Evolutionary conservation across 2,797 vertebrate genomes (phyloP).

Genomic region (Sebastiscus tertius): DNA sequence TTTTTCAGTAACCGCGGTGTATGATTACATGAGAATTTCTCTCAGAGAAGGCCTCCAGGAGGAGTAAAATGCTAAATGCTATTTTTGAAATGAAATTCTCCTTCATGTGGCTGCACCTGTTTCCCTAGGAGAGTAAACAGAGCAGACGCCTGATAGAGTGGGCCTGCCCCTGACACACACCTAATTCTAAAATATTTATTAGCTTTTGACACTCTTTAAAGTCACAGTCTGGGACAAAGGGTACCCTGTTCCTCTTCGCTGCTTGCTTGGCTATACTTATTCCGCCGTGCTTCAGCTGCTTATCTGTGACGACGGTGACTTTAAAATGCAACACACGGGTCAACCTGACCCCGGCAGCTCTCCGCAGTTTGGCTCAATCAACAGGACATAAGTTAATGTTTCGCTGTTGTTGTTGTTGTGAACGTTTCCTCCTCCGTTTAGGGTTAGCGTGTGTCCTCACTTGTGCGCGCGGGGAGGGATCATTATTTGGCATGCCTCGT

Average conservation of each 20-base stretch:
- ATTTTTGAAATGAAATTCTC: conserved; percentile 98
- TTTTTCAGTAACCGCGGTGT: conserved; percentile 84
- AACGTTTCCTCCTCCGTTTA: conserved; percentile 48
- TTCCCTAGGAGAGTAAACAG: conserved; percentile 91
- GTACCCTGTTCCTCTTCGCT: conserved; percentile 82
- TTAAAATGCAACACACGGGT: conserved; percentile 49
- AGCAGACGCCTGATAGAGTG: conserved; percentile 92
- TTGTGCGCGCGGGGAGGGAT: conserved; percentile 49
- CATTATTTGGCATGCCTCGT: conserved; percentile 71
- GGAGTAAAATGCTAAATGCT: conserved; percentile 84
- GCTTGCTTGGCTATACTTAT: conserved; percentile 66
- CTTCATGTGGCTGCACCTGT: conserved; percentile 97
- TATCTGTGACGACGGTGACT: conserved; percentile 60
- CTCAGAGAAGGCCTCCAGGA: conserved; percentile 83
- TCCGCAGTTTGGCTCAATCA: conserved; percentile 55
- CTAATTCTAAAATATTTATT: conserved; percentile 99
- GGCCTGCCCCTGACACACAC: conserved; percentile 88
- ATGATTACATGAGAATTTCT: conserved; percentile 86
- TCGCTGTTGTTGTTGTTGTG: conserved; percentile 23
- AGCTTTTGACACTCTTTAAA: conserved; percentile 93
- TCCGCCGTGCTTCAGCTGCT: conserved; percentile 67
- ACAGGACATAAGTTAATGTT: conserved; percentile 43
- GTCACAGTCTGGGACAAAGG: conserved; percentile 89
- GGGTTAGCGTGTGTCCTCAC: background rate
- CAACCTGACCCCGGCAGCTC: conserved; percentile 62